A percentile compares a stretch with the other conserved stretches of the same genome.
Evolutionary conservation across 2,113 vertebrate species (phyloP).

Genomic region (Sitta europaea): DNA sequence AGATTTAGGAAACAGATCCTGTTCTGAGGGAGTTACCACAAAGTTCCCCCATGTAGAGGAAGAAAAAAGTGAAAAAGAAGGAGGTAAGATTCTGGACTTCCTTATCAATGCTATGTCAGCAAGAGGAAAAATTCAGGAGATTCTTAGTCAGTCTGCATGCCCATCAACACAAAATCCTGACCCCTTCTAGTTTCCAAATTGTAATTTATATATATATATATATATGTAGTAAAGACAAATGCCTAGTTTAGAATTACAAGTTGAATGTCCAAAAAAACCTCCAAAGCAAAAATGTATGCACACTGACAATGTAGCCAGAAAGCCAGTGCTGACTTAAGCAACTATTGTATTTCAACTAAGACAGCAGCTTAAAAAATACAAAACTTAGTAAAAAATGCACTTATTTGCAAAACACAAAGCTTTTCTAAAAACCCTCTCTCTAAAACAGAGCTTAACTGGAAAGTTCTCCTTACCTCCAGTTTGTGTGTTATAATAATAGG

Average conservation of each 20-base stretch:
- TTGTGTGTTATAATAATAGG: conserved; percentile 88
- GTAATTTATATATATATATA: neutral
- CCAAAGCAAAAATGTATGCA: neutral
- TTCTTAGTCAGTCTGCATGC: neutral
- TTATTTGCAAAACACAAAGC: neutral
- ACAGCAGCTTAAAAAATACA: neutral
- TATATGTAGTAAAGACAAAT: neutral
- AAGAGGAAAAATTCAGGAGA: neutral
- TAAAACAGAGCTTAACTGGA: neutral
- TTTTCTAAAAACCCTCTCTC: neutral
- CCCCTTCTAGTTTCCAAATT: neutral
- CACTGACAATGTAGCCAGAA: neutral
- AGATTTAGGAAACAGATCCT: neutral
- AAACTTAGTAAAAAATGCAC: neutral
- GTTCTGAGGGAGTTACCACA: neutral
- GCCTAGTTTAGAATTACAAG: neutral
- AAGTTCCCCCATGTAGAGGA: neutral
- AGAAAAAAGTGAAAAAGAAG: neutral
- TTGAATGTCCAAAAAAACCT: neutral
- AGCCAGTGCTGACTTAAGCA: neutral
- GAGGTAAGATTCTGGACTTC: neutral
- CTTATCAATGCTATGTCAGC: neutral
- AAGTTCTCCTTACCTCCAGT: conserved; percentile 82
- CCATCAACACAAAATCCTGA: neutral
- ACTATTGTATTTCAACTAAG: neutral